These are phyloP conservation scores for Danio tinwini DNA, from an alignment of 2,797 vertebrate species.

Conservation along the genomic window DNA sequence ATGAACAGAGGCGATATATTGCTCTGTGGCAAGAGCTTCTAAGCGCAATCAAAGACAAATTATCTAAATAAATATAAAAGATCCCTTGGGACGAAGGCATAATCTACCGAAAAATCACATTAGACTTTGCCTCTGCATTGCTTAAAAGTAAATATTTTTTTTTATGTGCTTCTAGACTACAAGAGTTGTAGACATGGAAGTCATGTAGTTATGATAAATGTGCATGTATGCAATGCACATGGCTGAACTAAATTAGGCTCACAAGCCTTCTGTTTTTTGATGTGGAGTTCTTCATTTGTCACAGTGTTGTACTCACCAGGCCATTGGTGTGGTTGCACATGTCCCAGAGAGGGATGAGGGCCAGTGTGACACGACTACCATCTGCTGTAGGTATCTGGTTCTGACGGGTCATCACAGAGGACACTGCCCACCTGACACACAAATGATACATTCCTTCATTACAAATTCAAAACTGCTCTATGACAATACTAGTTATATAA, in stretches of 20 bases:
- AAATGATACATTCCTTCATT: neutral
- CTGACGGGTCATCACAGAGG: conserved; percentile 98
- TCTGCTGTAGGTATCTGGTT: conserved; percentile 99
- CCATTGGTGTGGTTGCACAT: conserved; percentile 99
- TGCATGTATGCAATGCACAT: neutral
- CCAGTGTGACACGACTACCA: conserved; percentile 92
- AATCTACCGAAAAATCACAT: conserved; percentile 38
- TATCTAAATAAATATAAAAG: conserved; percentile 60
- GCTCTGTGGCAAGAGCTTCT: conserved; percentile 63
- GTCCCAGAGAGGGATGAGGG: conserved; percentile 97
- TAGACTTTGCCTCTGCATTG: neutral
- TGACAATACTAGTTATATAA: neutral
- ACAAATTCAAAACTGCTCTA: neutral
- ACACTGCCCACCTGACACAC: conserved; percentile 92
- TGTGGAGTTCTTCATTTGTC: neutral
- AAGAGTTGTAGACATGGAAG: neutral
- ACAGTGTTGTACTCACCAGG: conserved; percentile 80
- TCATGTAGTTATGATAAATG: neutral
- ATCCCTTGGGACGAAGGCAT: conserved; percentile 55
- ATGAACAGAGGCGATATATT: conserved; percentile 56
- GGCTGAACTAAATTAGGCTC: neutral
- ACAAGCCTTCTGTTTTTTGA: neutral
- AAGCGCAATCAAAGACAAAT: conserved; percentile 66
- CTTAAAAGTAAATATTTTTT: conserved; percentile 16
- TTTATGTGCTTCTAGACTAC: neutral